A percentile compares a stretch with the other conserved stretches of the same genome.
Evolutionary conservation across 2,113 vertebrate species (phyloP).

Genomic region (Dascyllus trimaculatus): DNA sequence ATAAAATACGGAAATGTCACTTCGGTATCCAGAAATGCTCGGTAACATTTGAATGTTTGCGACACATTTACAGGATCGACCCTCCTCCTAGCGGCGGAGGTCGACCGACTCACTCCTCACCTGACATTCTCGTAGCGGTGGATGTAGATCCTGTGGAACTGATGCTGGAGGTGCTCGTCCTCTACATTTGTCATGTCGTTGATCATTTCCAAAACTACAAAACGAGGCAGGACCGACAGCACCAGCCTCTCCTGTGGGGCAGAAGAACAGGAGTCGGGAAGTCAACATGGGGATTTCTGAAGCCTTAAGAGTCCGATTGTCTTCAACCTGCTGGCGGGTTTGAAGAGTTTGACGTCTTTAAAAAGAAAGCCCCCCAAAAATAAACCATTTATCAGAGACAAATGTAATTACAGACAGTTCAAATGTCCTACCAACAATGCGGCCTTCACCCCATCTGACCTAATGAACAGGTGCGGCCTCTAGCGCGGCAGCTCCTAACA

Average conservation of each 20-base stretch:
- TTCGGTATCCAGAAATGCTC: conserved; percentile 78
- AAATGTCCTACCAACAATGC: no score
- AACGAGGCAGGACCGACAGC: conserved; percentile 95
- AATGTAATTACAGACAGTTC: no score
- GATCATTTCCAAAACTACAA: conserved; percentile 99
- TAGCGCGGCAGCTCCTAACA: no score
- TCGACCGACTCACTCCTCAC: no score
- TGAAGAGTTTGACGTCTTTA: no score
- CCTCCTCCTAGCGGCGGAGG: no score
- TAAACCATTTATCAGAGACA: no score
- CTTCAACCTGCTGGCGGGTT: not conserved
- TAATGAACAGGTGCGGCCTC: no score
- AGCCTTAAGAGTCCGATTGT: not conserved
- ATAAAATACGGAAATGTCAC: conserved; percentile 83
- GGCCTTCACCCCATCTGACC: no score
- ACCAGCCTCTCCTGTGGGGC: conserved; percentile 91
- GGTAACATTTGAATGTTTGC: not conserved
- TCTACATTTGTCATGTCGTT: conserved; percentile 99
- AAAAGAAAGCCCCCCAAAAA: no score
- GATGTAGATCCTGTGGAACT: conserved; percentile 99
- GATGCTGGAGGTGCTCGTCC: conserved; percentile 96
- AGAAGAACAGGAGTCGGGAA: not conserved
- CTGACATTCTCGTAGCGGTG: conserved; percentile 99
- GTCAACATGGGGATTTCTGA: not conserved
- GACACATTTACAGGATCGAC: no score